These are phyloP conservation scores for Nemotelus nigrinus DNA, from an alignment of 2,888 invertebrate genomes.

Conservation along the genomic window DNA sequence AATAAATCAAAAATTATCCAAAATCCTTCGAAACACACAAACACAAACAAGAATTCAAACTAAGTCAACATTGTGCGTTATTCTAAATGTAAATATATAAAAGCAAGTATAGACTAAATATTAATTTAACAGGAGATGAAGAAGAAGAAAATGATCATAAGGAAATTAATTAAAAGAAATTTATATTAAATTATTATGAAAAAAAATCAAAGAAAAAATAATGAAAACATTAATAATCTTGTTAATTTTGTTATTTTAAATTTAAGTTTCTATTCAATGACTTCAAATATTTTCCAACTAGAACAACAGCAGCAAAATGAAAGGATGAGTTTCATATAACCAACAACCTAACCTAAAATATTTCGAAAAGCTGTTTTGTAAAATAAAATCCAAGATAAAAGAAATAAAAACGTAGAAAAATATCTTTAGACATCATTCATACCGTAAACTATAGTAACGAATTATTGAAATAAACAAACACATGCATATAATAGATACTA, in stretches of 20 bases:
- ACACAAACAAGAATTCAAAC: constrained; percentile 40
- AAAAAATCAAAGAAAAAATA: constrained; percentile 14
- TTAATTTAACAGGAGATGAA: constrained; percentile 36
- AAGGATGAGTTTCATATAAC: background rate
- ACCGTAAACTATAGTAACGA: no score
- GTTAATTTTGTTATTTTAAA: constrained; percentile 2
- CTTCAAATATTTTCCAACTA: no score
- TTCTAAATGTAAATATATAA: constrained; percentile 53
- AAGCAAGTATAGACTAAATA: constrained; percentile 47
- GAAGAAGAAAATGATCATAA: constrained; percentile 26
- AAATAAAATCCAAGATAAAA: no score
- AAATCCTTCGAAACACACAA: constrained; percentile 6
- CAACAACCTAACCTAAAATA: constrained; percentile 6
- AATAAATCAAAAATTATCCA: constrained; percentile 12
- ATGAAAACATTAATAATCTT: constrained; percentile 6
- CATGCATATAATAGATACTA: background rate
- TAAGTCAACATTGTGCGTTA: constrained; percentile 51
- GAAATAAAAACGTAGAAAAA: no score
- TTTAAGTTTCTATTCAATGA: background rate
- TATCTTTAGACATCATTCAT: no score
- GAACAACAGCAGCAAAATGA: no score
- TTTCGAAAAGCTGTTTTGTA: background rate
- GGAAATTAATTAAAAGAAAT: constrained; percentile 25
- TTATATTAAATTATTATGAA: constrained; percentile 44
- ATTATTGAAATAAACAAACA: no score